These are phyloP conservation scores for Phoeniculus purpureus DNA, from an alignment of 2,797 vertebrate genomes.

Conservation along the genomic window DNA sequence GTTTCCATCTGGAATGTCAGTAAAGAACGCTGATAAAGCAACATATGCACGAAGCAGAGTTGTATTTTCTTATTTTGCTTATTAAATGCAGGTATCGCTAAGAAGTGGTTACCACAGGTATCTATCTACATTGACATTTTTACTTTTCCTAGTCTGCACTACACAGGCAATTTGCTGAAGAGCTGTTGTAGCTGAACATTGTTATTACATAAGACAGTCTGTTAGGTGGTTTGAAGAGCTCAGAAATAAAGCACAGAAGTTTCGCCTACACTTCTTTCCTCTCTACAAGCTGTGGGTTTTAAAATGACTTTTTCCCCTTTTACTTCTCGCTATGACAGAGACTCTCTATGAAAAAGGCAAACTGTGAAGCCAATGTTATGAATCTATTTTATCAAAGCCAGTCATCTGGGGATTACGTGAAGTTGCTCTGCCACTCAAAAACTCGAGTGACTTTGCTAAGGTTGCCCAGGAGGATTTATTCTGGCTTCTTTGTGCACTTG, in stretches of 20 bases:
- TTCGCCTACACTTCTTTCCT: neutral
- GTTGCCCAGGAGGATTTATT: neutral
- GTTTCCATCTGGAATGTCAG: neutral
- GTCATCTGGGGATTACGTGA: neutral
- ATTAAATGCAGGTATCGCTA: neutral
- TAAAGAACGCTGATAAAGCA: slow-evolving; percentile 13
- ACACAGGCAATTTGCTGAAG: neutral
- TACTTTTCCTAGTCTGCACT: neutral
- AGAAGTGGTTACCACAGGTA: neutral
- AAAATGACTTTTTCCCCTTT: neutral
- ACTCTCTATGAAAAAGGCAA: neutral
- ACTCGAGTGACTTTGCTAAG: neutral
- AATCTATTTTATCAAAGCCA: neutral
- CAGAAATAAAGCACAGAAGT: neutral
- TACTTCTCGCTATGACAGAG: neutral
- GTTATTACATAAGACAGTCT: neutral
- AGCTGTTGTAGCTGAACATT: neutral
- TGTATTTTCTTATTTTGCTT: neutral
- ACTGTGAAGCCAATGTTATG: neutral
- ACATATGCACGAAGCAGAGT: neutral
- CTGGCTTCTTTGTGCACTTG: neutral
- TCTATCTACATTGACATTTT: neutral
- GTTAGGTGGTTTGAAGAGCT: neutral
- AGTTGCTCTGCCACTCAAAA: neutral
- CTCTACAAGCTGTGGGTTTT: neutral